phyloP scores from a whole-genome alignment of 2,797 vertebrate species.

The Danionella dracula region DNA sequence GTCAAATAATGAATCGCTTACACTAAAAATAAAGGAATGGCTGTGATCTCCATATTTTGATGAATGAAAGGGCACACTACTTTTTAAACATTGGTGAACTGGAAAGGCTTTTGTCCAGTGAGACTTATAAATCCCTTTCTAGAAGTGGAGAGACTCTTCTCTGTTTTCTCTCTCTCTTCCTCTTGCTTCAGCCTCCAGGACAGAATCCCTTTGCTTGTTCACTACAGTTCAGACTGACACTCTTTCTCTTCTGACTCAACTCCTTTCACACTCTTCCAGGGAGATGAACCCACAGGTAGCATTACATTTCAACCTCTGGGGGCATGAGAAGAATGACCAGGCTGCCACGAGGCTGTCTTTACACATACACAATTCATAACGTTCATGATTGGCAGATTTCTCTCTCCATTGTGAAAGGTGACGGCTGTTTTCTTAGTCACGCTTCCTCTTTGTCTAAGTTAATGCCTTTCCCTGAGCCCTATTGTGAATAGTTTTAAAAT shows the following conservation, averaged over 20 bases:
- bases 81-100: background rate
- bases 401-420: constrained; percentile 8
- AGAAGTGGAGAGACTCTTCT: constrained; percentile 33
- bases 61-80: too few relatives aligned
- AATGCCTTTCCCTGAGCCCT: constrained; percentile 1
- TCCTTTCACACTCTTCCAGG: constrained; percentile 1
- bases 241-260: background rate
- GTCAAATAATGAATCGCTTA: too few relatives aligned
- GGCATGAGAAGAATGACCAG: constrained; percentile 1
- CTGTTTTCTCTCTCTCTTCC: constrained; percentile 21
- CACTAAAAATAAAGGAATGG: too few relatives aligned
- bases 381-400: background rate
- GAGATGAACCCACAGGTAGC: constrained; percentile 13
- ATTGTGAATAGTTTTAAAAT: background rate
- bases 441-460: background rate
- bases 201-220: background rate
- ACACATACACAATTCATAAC: constrained; percentile 2
- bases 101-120: constrained; percentile 21
- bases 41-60: too few relatives aligned
- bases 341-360: background rate
- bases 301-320: constrained; percentile 16
- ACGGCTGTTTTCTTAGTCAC: background rate
- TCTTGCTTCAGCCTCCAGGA: background rate
- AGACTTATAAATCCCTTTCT: constrained; percentile 29
- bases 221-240: background rate